Percentiles rank a stretch among this genome's conserved stretches.
phyloP scores from a whole-genome alignment of 2,797 vertebrate species.

The Zenarchopterus dispar region DNA sequence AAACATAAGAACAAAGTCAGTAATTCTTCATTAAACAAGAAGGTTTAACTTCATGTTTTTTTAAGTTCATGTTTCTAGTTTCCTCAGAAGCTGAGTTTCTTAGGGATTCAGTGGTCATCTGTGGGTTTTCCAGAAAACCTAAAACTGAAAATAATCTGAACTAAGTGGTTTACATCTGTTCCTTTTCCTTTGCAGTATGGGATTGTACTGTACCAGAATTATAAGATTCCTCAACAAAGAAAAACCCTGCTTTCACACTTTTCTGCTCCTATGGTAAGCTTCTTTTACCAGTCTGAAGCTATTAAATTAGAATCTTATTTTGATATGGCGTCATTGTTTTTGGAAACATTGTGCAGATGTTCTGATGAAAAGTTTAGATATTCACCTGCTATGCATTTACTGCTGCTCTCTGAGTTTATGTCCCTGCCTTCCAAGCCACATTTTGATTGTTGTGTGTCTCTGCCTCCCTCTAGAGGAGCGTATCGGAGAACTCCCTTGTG shows the following conservation, averaged over 20 bases:
- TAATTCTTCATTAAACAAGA: too few relatives aligned
- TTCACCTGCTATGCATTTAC: background rate
- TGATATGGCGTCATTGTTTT: too few relatives aligned
- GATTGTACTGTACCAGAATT: slow-evolving; percentile 96
- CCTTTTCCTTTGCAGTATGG: slow-evolving; percentile 85
- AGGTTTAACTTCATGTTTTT: too few relatives aligned
- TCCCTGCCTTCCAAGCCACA: background rate
- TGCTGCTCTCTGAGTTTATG: background rate
- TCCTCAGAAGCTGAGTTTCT: too few relatives aligned
- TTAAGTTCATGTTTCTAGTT: too few relatives aligned
- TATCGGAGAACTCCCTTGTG: slow-evolving; percentile 97
- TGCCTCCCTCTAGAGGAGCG: slow-evolving; percentile 89
- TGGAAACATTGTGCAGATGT: background rate
- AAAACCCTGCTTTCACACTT: slow-evolving; percentile 90
- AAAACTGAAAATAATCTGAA: too few relatives aligned
- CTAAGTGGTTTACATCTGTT: background rate
- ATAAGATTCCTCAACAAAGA: slow-evolving; percentile 92
- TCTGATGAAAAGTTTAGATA: background rate
- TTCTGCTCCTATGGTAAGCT: slow-evolving; percentile 90
- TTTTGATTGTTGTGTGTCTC: slow-evolving; percentile 52
- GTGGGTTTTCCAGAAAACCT: too few relatives aligned
- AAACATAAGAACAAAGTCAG: too few relatives aligned
- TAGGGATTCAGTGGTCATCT: too few relatives aligned
- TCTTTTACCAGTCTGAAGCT: background rate
- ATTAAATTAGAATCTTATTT: too few relatives aligned